Base-by-base conservation (phyloP, 1,140 invertebrate species). In the Aleiodes sp. region DNA sequence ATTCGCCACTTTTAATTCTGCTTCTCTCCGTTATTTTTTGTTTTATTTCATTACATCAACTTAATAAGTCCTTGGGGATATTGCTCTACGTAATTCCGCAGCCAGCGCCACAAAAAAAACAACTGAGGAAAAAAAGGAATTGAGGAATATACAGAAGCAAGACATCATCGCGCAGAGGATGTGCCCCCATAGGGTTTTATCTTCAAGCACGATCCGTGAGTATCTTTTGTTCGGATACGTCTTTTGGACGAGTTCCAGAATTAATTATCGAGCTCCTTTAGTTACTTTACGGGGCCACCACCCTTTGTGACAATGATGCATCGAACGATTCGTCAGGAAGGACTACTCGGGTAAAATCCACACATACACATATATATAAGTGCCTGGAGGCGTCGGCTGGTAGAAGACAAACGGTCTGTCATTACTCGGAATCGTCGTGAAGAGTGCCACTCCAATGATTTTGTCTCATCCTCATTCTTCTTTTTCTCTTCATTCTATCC, bases 231-330 rank as follows among this genome's bases (percentile, higher is more conserved):
- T 52, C 31, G 6, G 26, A 52, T 24, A 52, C 26, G 21, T 21
- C 46, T 52, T 52, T 52, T 52, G 46, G 16, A 52, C 46, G 46
- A 24, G 46, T 52, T 52, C 26, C 46, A 52, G 52, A 67, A 67
- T 67, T 67, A 67, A 67, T 67, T 67, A 67, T 67, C 65, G 57
- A 67, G 56, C 31, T 39, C 7, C 28, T 19, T 39, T 8, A 9
- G 39, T 26, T 26, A 26, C 46, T 52, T 52, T 52, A 16, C n/a
- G n/a, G n/a, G 26, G 46, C 46, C 46, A 52, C 46, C 46, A 35
- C 43, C 26, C 21, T 12, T 43, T 52, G 28, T 52, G 43, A 52
- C 43, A 65, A 52, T 65, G 43, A 65, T 65, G 43, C 43, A 65
- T 65, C 63, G 39, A 28, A 33, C 43, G 63, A 65, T 65, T 65